Conservation (phyloP, 2,113 vertebrate species). For the Himantopus leucocephalus region DNA sequence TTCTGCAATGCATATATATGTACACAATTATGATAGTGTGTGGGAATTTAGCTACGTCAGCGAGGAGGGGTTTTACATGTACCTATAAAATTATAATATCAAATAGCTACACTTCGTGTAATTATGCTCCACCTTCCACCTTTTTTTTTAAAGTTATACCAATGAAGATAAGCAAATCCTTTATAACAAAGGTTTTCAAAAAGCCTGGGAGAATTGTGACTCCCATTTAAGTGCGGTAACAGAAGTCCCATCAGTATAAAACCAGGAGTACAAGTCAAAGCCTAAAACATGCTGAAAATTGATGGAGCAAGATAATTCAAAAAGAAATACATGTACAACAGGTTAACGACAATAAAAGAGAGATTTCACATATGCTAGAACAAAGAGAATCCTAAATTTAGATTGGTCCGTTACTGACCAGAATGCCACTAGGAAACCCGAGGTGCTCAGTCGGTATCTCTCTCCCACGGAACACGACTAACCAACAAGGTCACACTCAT, state of each 20-base stretch:
- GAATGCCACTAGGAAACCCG: not conserved
- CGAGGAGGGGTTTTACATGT: not conserved
- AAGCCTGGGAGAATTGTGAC: not conserved
- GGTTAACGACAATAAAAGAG: not conserved
- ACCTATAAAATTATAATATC: not conserved
- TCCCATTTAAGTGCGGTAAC: not conserved
- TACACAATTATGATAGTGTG: not conserved
- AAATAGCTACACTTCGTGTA: not conserved
- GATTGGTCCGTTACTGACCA: not conserved
- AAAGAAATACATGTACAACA: not conserved
- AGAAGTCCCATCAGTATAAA: not conserved
- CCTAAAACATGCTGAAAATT: not conserved
- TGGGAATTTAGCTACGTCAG: not conserved
- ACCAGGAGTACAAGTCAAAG: not conserved
- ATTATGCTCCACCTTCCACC: not conserved
- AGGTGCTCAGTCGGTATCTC: not conserved
- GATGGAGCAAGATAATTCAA: not conserved
- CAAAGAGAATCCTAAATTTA: not conserved
- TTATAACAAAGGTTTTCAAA: not conserved
- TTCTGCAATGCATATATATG: not conserved
- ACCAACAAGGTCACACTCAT: fast-evolving
- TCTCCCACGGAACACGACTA: not conserved
- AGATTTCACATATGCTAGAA: fast-evolving
- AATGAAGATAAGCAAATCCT: not conserved
- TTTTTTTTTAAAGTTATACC: not conserved